Evolutionary conservation across 2,888 invertebrate species (phyloP).

Genomic region (Aquatica leii): DNA sequence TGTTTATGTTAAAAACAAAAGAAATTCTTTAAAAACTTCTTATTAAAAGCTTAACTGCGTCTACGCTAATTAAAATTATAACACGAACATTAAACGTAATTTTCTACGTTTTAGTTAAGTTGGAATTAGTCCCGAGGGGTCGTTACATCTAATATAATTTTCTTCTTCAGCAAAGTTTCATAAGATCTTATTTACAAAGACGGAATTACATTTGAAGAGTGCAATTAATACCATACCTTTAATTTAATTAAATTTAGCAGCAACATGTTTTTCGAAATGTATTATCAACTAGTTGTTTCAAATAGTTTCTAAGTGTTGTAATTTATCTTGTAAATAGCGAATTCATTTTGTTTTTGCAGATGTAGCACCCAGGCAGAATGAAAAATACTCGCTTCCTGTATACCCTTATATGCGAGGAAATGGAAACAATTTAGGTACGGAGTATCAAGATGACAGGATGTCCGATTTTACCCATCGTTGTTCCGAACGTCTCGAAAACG

Average conservation of each 20-base stretch:
- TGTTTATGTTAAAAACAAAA: no score
- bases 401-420: constrained; percentile 54
- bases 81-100: background rate
- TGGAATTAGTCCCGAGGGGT: background rate
- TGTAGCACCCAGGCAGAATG: constrained; percentile 55
- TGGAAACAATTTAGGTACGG: constrained; percentile 46
- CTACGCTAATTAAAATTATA: no score
- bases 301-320: no score
- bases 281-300: no score
- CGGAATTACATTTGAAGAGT: background rate
- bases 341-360: constrained; percentile 41
- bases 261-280: no score
- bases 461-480: constrained; percentile 61
- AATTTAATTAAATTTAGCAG: no score
- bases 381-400: constrained; percentile 55
- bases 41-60: no score
- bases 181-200: background rate
- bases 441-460: constrained; percentile 50
- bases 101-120: constrained; percentile 2
- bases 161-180: constrained; percentile 13
- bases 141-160: constrained; percentile 9
- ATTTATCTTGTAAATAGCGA: no score
- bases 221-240: no score
- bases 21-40: no score
- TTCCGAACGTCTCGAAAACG: constrained; percentile 71